Percentiles rank a stretch among this genome's conserved stretches.
phyloP scores from a whole-genome alignment of 37 sponge, comb jelly and placozoan species.

The Amphimedon queenslandica region DNA sequence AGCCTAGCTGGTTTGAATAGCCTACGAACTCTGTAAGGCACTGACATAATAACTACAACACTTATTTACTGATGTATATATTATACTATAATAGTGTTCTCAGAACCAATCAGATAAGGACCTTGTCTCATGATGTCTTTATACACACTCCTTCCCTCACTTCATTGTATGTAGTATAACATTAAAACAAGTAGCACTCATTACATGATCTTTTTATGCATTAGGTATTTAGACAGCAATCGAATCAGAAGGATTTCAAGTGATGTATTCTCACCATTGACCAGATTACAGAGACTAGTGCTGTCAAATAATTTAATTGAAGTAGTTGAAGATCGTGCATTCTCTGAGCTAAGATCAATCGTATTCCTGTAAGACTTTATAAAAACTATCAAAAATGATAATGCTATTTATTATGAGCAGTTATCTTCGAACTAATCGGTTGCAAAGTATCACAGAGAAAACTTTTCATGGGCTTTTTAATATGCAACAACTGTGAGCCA shows the following conservation, averaged over 20 bases:
- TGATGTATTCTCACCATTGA: background rate
- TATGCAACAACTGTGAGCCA: background rate
- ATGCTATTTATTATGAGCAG: conserved; percentile 1
- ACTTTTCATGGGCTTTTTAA: background rate
- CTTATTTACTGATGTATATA: no score
- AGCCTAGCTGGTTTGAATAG: background rate
- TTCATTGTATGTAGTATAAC: background rate
- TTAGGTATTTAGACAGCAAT: background rate
- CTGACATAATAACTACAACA: no score
- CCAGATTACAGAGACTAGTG: background rate
- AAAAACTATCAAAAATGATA: background rate
- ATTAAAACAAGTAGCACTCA: background rate
- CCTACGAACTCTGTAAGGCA: background rate
- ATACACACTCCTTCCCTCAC: background rate
- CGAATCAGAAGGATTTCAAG: background rate
- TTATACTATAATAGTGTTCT: background rate
- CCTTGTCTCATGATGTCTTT: background rate
- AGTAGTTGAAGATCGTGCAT: conserved; percentile 21
- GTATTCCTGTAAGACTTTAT: conserved; percentile 30
- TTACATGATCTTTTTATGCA: no score
- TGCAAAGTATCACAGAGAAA: background rate
- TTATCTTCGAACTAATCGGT: background rate
- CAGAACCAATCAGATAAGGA: no score
- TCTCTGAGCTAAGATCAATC: conserved; percentile 22
- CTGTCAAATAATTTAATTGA: conserved; percentile 39